Conservation (phyloP, 2,113 vertebrate genomes). For the Daubentonia madagascariensis region DNA sequence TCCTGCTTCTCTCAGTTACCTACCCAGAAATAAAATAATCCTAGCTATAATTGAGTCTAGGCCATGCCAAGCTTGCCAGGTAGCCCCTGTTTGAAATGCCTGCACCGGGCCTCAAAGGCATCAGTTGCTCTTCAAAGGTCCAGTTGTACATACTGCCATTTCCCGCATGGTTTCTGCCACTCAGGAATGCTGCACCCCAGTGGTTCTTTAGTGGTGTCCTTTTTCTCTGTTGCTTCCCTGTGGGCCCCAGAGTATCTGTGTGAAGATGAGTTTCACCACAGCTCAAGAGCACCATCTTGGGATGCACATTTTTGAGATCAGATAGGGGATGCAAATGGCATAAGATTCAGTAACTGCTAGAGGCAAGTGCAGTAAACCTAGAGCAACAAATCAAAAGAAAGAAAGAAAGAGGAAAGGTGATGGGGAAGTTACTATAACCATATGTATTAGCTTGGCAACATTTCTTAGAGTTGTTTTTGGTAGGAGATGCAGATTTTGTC, state of each 20-base stretch:
- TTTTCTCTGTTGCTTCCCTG: neutral
- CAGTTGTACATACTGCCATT: neutral
- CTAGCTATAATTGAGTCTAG: neutral
- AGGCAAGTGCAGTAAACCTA: neutral
- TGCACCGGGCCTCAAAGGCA: neutral
- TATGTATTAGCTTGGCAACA: neutral
- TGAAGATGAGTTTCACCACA: neutral
- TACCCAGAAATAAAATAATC: slow-evolving; percentile 11
- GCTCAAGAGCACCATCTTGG: neutral
- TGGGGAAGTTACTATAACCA: neutral
- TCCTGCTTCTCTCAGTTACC: neutral
- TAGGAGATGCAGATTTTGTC: neutral
- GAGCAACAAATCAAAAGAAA: neutral
- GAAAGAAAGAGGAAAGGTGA: neutral
- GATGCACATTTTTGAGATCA: neutral
- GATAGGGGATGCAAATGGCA: neutral
- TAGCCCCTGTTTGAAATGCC: neutral
- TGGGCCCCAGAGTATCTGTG: neutral
- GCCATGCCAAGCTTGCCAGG: neutral
- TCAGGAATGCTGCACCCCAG: neutral
- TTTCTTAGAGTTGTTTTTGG: neutral
- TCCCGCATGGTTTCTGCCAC: neutral
- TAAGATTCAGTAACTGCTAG: neutral
- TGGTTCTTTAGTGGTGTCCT: neutral
- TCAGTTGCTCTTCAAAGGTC: neutral